A percentile compares a stretch with the other conserved stretches of the same genome.
Evolutionary conservation across 2,888 invertebrate species (phyloP).

Genomic region (Gari tellinella): DNA sequence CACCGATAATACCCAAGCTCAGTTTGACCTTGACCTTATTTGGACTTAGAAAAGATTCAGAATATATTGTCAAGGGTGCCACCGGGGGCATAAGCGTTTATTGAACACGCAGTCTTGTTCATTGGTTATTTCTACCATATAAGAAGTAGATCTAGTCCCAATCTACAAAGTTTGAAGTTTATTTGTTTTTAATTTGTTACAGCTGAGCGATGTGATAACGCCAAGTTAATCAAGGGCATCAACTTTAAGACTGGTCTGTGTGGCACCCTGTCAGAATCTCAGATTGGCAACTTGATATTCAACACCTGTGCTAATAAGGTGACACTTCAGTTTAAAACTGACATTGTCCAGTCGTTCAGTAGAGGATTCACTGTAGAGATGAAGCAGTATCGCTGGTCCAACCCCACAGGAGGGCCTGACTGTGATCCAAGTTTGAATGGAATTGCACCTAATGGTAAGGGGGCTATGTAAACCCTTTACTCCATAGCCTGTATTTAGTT

Average conservation of each 20-base stretch:
- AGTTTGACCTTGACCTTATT: too few relatives aligned
- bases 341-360: slow-evolving; percentile 19
- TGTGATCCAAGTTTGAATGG: slow-evolving; percentile 56
- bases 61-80: too few relatives aligned
- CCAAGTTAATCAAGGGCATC: slow-evolving; percentile 55
- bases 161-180: not conserved
- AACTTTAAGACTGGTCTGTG: slow-evolving; percentile 52
- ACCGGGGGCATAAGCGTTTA: too few relatives aligned
- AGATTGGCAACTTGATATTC: slow-evolving; percentile 40
- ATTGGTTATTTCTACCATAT: too few relatives aligned
- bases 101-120: too few relatives aligned
- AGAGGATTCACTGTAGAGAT: slow-evolving; percentile 47
- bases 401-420: slow-evolving; percentile 59
- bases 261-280: slow-evolving; percentile 47
- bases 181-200: slow-evolving; percentile 19
- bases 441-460: slow-evolving; percentile 46
- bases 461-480: too few relatives aligned
- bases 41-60: too few relatives aligned
- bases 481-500: too few relatives aligned
- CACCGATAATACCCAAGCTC: too few relatives aligned
- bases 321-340: slow-evolving; percentile 56
- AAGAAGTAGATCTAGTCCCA: too few relatives aligned
- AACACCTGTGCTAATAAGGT: slow-evolving; percentile 56
- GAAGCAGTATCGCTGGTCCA: slow-evolving; percentile 49
- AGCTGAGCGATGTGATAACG: slow-evolving; percentile 59